A percentile compares a stretch with the other conserved stretches of the same genome.
Conservation (phyloP, 2,888 invertebrate genomes). For the Sepioteuthis lessoniana region DNA sequence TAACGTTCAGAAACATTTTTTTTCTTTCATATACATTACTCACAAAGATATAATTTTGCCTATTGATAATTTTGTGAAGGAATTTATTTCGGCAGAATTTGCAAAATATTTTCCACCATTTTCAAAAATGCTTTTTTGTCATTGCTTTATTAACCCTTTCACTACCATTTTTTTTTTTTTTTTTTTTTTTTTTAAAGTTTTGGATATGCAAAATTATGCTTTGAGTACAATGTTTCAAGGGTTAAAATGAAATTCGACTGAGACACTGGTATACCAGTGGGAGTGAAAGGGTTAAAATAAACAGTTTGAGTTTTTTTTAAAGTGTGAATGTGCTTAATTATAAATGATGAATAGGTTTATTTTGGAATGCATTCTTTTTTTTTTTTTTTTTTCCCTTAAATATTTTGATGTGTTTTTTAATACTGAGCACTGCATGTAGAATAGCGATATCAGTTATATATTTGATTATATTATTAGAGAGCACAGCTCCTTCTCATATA, state of each 20-base stretch:
- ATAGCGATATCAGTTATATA: not conserved
- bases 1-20: not conserved
- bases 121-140: not conserved
- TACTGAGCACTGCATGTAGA: not conserved
- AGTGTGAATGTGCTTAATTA: slow-evolving; percentile 1
- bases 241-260: no score
- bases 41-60: not conserved
- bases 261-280: no score
- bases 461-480: not conserved
- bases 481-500: not conserved
- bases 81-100: not conserved
- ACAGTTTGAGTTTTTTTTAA: not conserved
- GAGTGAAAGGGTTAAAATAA: not conserved
- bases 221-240: no score
- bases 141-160: not conserved
- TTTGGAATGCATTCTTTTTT: not conserved
- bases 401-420: not conserved
- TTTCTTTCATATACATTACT: not conserved
- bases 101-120: not conserved
- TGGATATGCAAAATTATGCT: no score
- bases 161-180: no score
- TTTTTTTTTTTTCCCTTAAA: no score
- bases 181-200: no score
- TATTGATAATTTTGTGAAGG: not conserved
- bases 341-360: not conserved